Percentiles rank a stretch among this genome's conserved stretches.
phyloP scores from a whole-genome alignment of 2,113 vertebrate species.

The Rhea americana region DNA sequence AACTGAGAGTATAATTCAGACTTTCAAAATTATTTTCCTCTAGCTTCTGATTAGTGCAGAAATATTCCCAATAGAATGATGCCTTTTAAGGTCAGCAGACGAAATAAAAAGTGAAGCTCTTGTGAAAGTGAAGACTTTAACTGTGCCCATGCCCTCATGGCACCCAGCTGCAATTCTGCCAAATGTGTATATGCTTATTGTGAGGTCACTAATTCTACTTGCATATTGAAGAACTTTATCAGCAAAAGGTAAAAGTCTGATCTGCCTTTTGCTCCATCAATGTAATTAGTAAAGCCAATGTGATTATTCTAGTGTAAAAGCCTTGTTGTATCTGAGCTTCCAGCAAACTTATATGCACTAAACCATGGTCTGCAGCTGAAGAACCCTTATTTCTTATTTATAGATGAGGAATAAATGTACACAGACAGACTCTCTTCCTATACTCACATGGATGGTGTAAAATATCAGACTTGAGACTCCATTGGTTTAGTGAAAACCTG shows the following conservation, averaged over 20 bases:
- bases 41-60: background rate
- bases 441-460: too few species aligned
- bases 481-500: too few species aligned
- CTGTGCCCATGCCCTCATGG: accelerated
- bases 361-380: too few species aligned
- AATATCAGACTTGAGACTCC: too few species aligned
- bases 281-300: too few species aligned
- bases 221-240: background rate
- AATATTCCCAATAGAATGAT: background rate
- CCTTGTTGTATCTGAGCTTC: too few species aligned
- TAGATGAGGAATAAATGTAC: too few species aligned
- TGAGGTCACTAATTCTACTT: background rate
- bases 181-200: background rate
- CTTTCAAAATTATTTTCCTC: background rate
- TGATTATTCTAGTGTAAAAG: too few species aligned
- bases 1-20: background rate
- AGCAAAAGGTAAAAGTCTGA: background rate
- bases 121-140: background rate
- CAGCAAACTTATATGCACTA: too few species aligned
- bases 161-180: background rate
- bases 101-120: background rate
- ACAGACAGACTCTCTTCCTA: too few species aligned
- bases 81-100: background rate
- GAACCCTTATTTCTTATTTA: too few species aligned
- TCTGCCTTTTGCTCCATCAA: too few species aligned